Evolutionary conservation across 2,888 invertebrate genomes (phyloP), one percentile per base, ranked within the genome.

Genomic region (Orchestes rusci): DNA sequence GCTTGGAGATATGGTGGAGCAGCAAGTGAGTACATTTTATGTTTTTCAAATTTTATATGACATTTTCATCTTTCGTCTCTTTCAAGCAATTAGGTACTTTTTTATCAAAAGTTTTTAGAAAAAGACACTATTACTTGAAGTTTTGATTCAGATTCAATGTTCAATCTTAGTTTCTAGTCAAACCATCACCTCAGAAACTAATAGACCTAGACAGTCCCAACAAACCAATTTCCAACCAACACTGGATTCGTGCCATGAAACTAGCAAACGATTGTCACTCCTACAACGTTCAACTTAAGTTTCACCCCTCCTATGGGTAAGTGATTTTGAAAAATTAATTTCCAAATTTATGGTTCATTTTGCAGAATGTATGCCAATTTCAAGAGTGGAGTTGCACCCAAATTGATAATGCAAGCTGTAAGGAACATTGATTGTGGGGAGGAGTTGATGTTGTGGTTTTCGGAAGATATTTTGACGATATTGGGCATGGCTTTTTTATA

Each of bases 401-500:
- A 62, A 53, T 54, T 66, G 18, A 58, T 71, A 1, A 59, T 78
- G 3, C 72, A 72, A 60, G 67, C 71, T 1, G 72, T 73, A 5
- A 68, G 69, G 50, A 66, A 67, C 1, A 69, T 79, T 20, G 69
- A 71, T 33, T 70, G 73, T 2, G 84, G 82, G 23, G 81, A 84
- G 46, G 83, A 84, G 56, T 69, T 91, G 35, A 70, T 77, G 19
- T 73, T 89, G 55, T 94, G 94, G 93, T 90, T 90, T 65, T 81
- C 84, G 4, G 84, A 85, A 54, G 79, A 80, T 50, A 71, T 87
- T 47, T 71, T 85, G 10, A 79, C 83, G 1, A 73, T 80, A 39
- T 69, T 86, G 59, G 78, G 78, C 44, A 82, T 94, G 65, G 91
- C 89, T 0, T 84, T 87, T 64, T 69, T 90, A 8, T 79, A 82